phyloP scores from a whole-genome alignment of 2,888 invertebrate species.

The Mylabris sibirica region DNA sequence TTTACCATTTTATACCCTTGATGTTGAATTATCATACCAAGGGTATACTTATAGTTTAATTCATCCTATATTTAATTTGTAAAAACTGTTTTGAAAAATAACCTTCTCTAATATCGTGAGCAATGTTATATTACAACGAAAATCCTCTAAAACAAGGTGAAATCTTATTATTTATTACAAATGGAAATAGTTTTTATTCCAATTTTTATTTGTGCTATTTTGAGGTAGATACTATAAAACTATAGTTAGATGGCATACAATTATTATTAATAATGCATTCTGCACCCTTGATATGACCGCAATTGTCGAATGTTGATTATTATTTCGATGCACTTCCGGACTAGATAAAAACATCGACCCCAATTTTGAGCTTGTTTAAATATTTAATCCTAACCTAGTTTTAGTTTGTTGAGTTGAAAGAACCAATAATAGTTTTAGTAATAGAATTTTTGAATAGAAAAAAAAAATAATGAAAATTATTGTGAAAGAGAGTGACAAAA shows the following conservation, averaged over 20 bases:
- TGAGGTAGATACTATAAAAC: too few relatives aligned
- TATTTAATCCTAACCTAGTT: conserved; percentile 15
- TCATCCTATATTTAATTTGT: not conserved
- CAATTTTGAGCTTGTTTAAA: conserved; percentile 16
- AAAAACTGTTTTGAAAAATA: not conserved
- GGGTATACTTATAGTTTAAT: not conserved
- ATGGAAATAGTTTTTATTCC: not conserved
- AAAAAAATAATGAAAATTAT: not conserved
- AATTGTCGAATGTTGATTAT: conserved; percentile 14
- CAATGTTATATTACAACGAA: not conserved
- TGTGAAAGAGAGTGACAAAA: not conserved
- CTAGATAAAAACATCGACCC: conserved; percentile 22
- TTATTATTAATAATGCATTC: conserved; percentile 6
- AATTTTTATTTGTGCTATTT: not conserved
- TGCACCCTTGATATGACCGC: conserved; percentile 19
- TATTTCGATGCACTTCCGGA: conserved; percentile 28
- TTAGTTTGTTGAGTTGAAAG: conserved; percentile 7
- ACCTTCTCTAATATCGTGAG: not conserved
- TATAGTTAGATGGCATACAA: not conserved
- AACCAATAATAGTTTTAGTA: conserved; percentile 8
- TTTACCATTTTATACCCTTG: not conserved
- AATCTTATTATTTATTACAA: conserved; percentile 4
- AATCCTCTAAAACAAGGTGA: conserved; percentile 14
- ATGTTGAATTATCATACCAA: not conserved
- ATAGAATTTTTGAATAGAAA: conserved; percentile 7